Evolutionary conservation across 64 coral and sea anemone species (phyloP).

Genomic region (Stichodactyla mertensii): DNA sequence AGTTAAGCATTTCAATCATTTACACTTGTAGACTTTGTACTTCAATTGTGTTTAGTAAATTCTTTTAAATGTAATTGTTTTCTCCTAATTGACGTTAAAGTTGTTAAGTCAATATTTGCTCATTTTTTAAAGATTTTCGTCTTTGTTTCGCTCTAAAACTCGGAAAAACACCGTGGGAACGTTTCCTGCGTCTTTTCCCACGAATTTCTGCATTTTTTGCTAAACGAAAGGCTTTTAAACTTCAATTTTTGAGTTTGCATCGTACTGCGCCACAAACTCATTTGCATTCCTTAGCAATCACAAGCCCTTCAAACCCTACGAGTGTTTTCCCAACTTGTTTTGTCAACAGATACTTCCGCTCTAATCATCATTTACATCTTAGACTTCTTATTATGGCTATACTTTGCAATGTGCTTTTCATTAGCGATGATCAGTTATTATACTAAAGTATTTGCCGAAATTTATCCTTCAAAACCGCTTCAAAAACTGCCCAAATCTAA

Average conservation of each 20-base stretch:
- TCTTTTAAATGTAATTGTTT: slow-evolving; percentile 2
- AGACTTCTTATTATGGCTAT: too few species aligned
- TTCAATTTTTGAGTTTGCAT: neutral
- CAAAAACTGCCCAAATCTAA: too few species aligned
- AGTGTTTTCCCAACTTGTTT: neutral
- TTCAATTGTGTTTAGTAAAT: neutral
- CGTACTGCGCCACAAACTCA: neutral
- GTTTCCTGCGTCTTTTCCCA: neutral
- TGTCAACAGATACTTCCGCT: too few species aligned
- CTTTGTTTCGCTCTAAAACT: neutral
- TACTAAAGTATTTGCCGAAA: neutral
- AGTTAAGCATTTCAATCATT: neutral
- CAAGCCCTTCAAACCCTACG: too few species aligned
- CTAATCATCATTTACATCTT: too few species aligned
- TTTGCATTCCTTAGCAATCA: neutral
- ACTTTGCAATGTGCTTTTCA: neutral
- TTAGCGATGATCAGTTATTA: neutral
- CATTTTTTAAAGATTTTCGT: neutral
- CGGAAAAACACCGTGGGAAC: neutral
- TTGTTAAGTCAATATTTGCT: slow-evolving; percentile 17
- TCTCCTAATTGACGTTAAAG: slow-evolving; percentile 6
- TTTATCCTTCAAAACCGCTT: neutral
- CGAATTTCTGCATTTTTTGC: neutral
- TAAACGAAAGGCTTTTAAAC: neutral
- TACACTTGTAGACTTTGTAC: too few species aligned